Evolutionary conservation across 2,113 vertebrate species (phyloP), one percentile per base, ranked within the genome.

Genomic region (Cisticola juncidis): DNA sequence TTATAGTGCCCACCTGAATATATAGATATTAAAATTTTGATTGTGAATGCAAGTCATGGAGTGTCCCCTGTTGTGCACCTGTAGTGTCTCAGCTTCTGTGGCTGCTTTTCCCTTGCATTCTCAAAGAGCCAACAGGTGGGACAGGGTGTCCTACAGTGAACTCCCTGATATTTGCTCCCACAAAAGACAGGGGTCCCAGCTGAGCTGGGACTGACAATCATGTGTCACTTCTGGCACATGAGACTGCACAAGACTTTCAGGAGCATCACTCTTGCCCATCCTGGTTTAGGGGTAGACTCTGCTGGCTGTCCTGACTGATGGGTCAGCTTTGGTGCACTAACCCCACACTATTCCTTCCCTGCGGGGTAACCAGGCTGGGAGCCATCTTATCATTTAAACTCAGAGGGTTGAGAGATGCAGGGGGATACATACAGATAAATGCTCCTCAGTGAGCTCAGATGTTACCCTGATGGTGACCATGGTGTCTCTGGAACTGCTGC

Each of bases 121-220:
- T 72, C 45, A 36, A 25, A 47, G 28, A 83, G 13, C 45, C 64
- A 42, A 4, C 0, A 3, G 11, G 8, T 62, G 47, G 14, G 14
- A 48, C 33, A 22, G 5, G 1, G 6, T 58, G 11, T 31, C 82
- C 44, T 20, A 31, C 2, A 3, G 4, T 38, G 36, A 58, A 7
- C 3, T 88, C 60, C 25, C 29, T 77, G 11, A 4, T 56, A 33
- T 21, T 45, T 90, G 9, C 25, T 50, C 47, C 42, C 66, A 28
- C 20, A 18, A 77, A 69, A 20, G 14, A 58, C 2, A 14, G 3
- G 5, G 8, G 14, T 50, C 11, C 33, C 50, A 11, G 21, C 0
- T 22, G 33, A 83, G 17, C 5, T 44, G 72, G 19, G 12, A 14
- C 7, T 78, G 14, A 19, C 33, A n/a, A 54, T 26, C 29, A 23